Percentiles rank a stretch among this genome's conserved stretches.
Conservation (phyloP, 2,888 invertebrate genomes). For the Oscheius onirici region DNA sequence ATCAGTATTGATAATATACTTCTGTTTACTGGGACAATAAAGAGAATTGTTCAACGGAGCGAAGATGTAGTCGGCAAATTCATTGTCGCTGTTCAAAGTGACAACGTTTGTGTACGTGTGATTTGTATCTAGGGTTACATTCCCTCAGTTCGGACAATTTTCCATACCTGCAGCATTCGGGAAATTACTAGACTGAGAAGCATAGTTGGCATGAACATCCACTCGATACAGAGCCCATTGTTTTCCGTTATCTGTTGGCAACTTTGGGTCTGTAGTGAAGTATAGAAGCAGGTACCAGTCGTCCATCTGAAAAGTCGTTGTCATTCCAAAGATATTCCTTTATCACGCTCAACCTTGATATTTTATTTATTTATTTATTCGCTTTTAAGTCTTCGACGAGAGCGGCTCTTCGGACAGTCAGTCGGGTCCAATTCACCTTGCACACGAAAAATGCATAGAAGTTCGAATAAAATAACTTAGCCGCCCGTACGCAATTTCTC, state of each 20-base stretch:
- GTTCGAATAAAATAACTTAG: no score
- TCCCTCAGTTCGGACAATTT: background rate
- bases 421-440: no score
- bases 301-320: slow-evolving; percentile 1
- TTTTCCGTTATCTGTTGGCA: slow-evolving; percentile 39
- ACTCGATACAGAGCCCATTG: slow-evolving; percentile 47
- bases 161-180: slow-evolving; percentile 41
- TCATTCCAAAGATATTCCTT: background rate
- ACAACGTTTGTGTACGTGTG: slow-evolving; percentile 27
- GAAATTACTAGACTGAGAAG: slow-evolving; percentile 36
- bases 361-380: no score
- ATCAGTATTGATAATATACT: slow-evolving; percentile 49
- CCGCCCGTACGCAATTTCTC: no score
- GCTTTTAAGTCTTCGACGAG: no score
- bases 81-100: slow-evolving; percentile 21
- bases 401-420: no score
- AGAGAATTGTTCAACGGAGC: slow-evolving; percentile 36
- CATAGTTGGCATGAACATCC: slow-evolving; percentile 48
- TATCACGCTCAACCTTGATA: no score
- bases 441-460: no score
- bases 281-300: slow-evolving; percentile 22
- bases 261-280: slow-evolving; percentile 27
- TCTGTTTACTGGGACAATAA: slow-evolving; percentile 52
- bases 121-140: background rate
- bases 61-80: slow-evolving; percentile 37